Conservation (phyloP, 2,113 vertebrate species). For the Oncorhynchus gorbuscha region DNA sequence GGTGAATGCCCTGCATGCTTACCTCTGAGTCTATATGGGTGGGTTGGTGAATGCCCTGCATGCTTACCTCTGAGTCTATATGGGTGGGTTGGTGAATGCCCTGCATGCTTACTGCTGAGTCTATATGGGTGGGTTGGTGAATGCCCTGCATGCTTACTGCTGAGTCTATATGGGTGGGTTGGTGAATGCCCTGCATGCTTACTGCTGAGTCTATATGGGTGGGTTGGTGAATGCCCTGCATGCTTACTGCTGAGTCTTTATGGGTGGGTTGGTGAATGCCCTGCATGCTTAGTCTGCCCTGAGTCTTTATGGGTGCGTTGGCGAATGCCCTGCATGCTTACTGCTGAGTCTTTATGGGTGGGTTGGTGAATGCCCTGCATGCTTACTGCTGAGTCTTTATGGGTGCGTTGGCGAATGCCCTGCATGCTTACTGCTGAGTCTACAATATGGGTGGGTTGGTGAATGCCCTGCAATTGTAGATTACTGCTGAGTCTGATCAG, state of each 20-base stretch:
- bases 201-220: slow-evolving; percentile 84
- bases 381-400: slow-evolving; percentile 82
- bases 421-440: slow-evolving; percentile 80
- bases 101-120: slow-evolving; percentile 80
- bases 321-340: slow-evolving; percentile 80
- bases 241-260: slow-evolving; percentile 81
- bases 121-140: slow-evolving; percentile 84
- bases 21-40: slow-evolving; percentile 84
- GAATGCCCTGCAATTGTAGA: slow-evolving; percentile 77
- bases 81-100: slow-evolving; percentile 88
- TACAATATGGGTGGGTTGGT: slow-evolving; percentile 84
- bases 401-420: slow-evolving; percentile 87
- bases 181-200: slow-evolving; percentile 16
- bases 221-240: slow-evolving; percentile 85
- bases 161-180: too few relatives aligned
- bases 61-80: slow-evolving; percentile 81
- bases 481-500: too few relatives aligned
- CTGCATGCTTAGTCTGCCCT: slow-evolving; percentile 72
- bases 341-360: slow-evolving; percentile 82
- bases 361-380: slow-evolving; percentile 88
- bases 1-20: slow-evolving; percentile 80
- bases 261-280: slow-evolving; percentile 89
- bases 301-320: slow-evolving; percentile 84
- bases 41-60: slow-evolving; percentile 86
- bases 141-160: slow-evolving; percentile 74